Conservation (phyloP, 2,797 vertebrate species). For the Sebastes nivosus region DNA sequence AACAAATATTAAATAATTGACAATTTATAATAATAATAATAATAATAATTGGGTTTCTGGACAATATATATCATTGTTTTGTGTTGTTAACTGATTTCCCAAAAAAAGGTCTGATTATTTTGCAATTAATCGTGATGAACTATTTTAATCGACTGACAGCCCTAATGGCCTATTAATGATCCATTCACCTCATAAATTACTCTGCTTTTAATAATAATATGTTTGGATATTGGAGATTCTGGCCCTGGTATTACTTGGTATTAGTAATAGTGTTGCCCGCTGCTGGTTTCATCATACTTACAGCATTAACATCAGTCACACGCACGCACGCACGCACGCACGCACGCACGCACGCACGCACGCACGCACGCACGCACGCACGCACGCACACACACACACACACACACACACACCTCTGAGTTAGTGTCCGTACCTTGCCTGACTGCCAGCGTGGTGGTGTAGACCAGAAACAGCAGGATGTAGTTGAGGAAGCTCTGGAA, state of each 20-base stretch:
- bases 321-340: background rate
- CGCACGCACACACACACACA: background rate
- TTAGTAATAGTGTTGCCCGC: background rate
- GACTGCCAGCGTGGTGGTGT: slow-evolving; percentile 94
- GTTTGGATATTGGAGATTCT: background rate
- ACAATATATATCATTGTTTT: no score
- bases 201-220: background rate
- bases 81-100: no score
- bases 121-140: no score
- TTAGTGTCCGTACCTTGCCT: slow-evolving; percentile 88
- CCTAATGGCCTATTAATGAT: background rate
- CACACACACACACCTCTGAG: background rate
- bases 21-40: no score
- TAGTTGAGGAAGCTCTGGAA: slow-evolving; percentile 98
- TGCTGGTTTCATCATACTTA: background rate
- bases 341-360: background rate
- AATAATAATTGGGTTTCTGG: no score
- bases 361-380: background rate
- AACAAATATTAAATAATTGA: no score
- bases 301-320: background rate
- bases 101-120: no score
- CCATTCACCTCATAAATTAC: background rate
- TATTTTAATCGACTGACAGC: no score
- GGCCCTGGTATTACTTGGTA: background rate
- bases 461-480: slow-evolving; percentile 95